Evolutionary conservation across 1,140 invertebrate genomes (phyloP), one percentile per base, ranked within the genome.

Genomic region (Stegodyphus dumicola): DNA sequence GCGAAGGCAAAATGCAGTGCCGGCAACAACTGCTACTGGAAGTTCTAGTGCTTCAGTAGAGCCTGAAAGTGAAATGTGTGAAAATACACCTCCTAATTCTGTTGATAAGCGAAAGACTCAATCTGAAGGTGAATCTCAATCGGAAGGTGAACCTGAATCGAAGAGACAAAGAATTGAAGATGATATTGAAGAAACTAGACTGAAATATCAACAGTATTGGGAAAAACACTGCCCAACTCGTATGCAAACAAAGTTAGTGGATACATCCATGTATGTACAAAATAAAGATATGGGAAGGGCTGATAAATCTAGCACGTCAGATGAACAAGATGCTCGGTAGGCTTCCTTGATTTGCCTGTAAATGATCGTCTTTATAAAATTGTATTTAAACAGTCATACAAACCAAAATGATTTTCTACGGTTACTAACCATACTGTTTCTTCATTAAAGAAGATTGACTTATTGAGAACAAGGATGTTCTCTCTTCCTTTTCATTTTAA

Each of bases 41-140:
- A 17, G n/a, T 15, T 10, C 13, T 9, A 33, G 18, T 56, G 7
- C 18, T 33, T 64, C 75, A 13, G 52, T 7, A 11, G 74, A 76
- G 9, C 52, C 65, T n/a, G 66, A 70, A 6, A 64, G 69, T 10
- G 70, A 73, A 73, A 73, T 81, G 6, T 85, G 81, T 60, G 81
- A 85, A 56, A 85, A 85, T 52, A 85, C 81, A n/a, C 81, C 81
- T 5, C 81, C 81, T 5, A 85, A 85, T 60, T 69, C 81, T 49
- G 73, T 69, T 6, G 81, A 77, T 10, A 85, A 77, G 15, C 54
- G 74, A 48, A 76, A 70, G 17, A 9, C 17, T 5, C 52, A 54
- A 76, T 11, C 74, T 13, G 74, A 76, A 2, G 52, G 51, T 56
- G 81, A 76, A 2, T 18, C 60, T 15, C 56, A 54, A 18, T 33